Conservation (phyloP, 2,113 vertebrate genomes). For the Meriones unguiculatus region DNA sequence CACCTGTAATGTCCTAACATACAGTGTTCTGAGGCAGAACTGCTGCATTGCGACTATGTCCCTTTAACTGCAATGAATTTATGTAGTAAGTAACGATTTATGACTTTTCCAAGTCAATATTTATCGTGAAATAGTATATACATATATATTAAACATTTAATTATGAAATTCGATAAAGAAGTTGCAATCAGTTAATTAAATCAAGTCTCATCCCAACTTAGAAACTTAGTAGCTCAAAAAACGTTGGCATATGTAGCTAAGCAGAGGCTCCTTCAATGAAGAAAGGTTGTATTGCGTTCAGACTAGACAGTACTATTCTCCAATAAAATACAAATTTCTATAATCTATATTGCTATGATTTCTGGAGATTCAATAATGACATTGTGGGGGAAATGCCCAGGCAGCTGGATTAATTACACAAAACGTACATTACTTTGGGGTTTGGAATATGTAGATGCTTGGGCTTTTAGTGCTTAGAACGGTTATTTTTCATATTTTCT, state of each 20-base stretch:
- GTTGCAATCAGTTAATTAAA: conserved; percentile 32
- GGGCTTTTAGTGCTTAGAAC: conserved; percentile 11
- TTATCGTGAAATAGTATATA: neutral
- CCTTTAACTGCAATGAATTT: conserved; percentile 52
- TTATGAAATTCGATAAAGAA: conserved; percentile 41
- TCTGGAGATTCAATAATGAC: neutral
- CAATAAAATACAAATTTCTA: neutral
- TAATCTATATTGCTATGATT: neutral
- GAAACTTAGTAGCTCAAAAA: neutral
- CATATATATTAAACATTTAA: neutral
- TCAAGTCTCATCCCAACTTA: neutral
- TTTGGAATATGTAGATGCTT: conserved; percentile 35
- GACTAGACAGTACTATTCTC: neutral
- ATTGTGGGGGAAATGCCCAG: neutral
- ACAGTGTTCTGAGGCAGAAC: conserved; percentile 46
- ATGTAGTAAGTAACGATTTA: neutral
- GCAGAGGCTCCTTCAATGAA: neutral
- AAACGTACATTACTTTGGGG: conserved; percentile 11
- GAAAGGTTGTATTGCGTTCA: neutral
- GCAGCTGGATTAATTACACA: neutral
- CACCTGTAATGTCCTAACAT: conserved; percentile 12
- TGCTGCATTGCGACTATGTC: conserved; percentile 31
- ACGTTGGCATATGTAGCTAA: neutral
- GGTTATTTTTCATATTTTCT: conserved; percentile 79
- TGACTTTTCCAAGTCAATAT: neutral